Conservation (phyloP, 2,113 vertebrate genomes). For the Empidonax alnorum region DNA sequence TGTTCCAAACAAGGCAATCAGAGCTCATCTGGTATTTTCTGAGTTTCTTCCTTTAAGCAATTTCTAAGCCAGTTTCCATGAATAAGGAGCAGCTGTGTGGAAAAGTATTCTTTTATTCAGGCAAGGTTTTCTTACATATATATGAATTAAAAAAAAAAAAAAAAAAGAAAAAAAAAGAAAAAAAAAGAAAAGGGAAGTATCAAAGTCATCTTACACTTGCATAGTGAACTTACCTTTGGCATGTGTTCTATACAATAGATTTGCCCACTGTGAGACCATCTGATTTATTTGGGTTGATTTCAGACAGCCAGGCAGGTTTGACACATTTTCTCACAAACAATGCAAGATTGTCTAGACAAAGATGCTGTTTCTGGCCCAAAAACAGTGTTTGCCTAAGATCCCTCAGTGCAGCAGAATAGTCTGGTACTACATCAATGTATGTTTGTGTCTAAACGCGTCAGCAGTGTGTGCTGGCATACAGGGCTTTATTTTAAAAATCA, state of each 20-base stretch:
- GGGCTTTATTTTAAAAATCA: neutral
- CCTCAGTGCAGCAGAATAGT: neutral
- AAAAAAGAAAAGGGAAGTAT: too few species aligned
- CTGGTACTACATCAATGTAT: neutral
- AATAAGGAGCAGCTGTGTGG: neutral
- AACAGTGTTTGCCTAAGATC: neutral
- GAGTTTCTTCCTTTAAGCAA: neutral
- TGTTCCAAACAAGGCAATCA: neutral
- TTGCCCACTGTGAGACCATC: neutral
- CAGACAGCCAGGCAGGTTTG: neutral
- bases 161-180: neutral
- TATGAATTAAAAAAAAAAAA: neutral
- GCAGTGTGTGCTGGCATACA: neutral
- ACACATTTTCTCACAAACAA: neutral
- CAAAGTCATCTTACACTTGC: neutral
- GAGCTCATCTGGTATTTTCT: neutral
- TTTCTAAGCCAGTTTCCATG: neutral
- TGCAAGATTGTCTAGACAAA: neutral
- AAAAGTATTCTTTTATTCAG: neutral
- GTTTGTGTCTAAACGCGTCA: neutral
- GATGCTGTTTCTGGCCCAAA: neutral
- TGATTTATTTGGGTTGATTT: neutral
- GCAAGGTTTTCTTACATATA: neutral
- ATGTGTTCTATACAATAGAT: fast-evolving
- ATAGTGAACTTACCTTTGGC: neutral